Evolutionary conservation across 2,113 vertebrate genomes (phyloP).

Genomic region (Odobenus rosmarus): DNA sequence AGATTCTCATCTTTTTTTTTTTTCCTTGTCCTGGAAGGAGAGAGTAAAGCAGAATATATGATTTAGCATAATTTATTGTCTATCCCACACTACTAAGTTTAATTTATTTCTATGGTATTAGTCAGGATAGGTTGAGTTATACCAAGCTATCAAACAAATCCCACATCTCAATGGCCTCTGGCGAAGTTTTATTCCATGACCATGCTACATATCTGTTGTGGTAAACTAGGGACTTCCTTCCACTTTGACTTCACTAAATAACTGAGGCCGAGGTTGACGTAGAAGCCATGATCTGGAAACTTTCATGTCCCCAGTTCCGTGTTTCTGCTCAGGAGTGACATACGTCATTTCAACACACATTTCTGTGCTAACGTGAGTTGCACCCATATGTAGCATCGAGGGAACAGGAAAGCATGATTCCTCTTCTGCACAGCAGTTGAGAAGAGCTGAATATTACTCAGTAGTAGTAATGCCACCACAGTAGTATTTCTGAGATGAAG

Average conservation of each 20-base stretch:
- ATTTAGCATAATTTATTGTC: neutral
- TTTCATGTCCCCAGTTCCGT: neutral
- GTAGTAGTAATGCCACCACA: neutral
- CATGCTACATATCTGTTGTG: neutral
- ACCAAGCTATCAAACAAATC: neutral
- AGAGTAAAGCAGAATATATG: neutral
- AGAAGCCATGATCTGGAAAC: neutral
- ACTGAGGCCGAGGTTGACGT: accelerated
- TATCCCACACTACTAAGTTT: neutral
- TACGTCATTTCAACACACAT: neutral
- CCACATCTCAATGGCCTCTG: neutral
- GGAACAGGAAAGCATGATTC: neutral
- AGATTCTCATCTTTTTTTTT: neutral
- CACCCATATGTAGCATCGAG: neutral
- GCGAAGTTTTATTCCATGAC: neutral
- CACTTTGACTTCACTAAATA: neutral
- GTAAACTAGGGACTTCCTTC: neutral
- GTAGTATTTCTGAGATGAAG: neutral
- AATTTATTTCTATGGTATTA: neutral
- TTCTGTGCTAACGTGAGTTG: neutral
- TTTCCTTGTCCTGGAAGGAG: neutral
- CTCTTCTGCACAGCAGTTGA: neutral
- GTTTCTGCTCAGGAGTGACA: neutral
- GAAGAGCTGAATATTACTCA: neutral
- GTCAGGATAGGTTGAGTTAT: neutral